Conservation (phyloP, 1,140 invertebrate species). For the Calliopsis andreniformis region DNA sequence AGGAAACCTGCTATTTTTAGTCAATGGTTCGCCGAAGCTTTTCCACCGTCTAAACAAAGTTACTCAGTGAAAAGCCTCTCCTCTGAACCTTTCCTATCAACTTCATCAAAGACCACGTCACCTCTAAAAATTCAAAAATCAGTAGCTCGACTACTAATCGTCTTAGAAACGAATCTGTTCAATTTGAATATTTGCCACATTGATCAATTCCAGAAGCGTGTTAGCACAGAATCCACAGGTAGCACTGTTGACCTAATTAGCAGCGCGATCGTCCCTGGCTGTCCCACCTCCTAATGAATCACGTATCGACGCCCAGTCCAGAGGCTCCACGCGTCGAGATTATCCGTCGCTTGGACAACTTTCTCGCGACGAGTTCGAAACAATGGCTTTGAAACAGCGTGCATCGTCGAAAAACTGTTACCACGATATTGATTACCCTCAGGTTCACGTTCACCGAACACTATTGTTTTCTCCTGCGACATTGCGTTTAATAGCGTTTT, state of each 20-base stretch:
- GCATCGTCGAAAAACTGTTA: background rate
- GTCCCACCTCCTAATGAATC: constrained; percentile 32
- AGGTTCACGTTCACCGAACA: too few species aligned
- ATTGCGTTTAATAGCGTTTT: too few species aligned
- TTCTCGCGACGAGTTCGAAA: background rate
- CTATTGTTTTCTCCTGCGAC: too few species aligned
- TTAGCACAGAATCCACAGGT: constrained; percentile 22
- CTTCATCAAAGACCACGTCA: too few species aligned
- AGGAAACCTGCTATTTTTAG: constrained; percentile 15
- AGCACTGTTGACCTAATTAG: constrained; percentile 40
- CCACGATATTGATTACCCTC: too few species aligned
- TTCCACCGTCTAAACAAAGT: constrained; percentile 1
- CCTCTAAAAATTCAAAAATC: too few species aligned
- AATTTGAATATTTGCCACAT: background rate
- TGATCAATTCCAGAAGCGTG: background rate
- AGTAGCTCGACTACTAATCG: too few species aligned
- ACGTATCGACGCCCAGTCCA: constrained; percentile 5
- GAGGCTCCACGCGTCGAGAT: background rate
- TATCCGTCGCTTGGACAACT: background rate
- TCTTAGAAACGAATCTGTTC: too few species aligned
- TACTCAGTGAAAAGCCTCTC: background rate
- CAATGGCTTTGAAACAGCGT: constrained; percentile 1
- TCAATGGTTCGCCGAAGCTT: background rate
- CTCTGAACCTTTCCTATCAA: too few species aligned
- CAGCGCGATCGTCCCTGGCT: background rate